These are phyloP conservation scores for Drosophila pandora DNA, from an alignment of 1,140 invertebrate genomes.

Conservation along the genomic window DNA sequence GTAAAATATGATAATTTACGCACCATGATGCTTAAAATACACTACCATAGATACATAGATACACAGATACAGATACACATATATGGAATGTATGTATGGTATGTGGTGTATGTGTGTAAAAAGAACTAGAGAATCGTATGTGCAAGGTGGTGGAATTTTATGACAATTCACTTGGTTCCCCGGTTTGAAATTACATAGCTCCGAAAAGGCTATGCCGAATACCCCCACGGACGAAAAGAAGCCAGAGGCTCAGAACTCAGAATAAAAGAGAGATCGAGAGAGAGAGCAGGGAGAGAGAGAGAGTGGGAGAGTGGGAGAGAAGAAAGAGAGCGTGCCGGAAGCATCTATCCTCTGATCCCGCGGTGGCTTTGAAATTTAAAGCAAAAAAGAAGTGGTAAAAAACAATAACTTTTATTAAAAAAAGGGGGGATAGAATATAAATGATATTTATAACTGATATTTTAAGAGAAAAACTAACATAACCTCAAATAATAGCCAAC, in stretches of 20 bases:
- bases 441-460: too few relatives aligned
- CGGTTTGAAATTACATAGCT: conserved; percentile 56
- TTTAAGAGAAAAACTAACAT: too few relatives aligned
- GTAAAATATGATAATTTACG: conserved; percentile 67
- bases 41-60: conserved; percentile 23
- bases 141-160: conserved; percentile 74
- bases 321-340: not conserved
- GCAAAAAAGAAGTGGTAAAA: not conserved
- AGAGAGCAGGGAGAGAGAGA: not conserved
- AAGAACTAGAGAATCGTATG: not conserved
- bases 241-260: not conserved
- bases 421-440: not conserved
- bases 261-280: not conserved
- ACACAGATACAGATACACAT: conserved; percentile 7
- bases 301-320: too few relatives aligned
- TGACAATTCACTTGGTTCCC: conserved; percentile 56
- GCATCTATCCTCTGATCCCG: conserved; percentile 3
- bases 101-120: not conserved
- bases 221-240: conserved; percentile 3
- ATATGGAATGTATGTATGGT: not conserved
- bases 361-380: not conserved
- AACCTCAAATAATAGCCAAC: too few relatives aligned
- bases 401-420: not conserved
- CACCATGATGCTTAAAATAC: conserved; percentile 35
- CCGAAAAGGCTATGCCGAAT: conserved; percentile 22